Evolutionary conservation across 2,797 vertebrate species (phyloP).

Genomic region (Danio aesculapii): DNA sequence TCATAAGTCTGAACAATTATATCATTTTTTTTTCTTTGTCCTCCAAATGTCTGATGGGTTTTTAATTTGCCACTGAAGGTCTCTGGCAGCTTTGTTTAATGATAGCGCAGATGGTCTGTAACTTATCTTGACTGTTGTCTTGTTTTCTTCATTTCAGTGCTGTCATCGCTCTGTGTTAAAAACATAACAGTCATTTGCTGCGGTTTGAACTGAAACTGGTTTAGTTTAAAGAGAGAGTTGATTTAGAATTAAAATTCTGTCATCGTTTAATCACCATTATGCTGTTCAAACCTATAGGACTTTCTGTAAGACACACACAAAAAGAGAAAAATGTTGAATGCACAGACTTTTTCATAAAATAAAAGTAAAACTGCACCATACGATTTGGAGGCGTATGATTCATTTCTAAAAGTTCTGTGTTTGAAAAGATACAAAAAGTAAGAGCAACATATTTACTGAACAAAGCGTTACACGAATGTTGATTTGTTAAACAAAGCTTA

Average conservation of each 20-base stretch:
- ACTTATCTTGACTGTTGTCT: slow-evolving; percentile 11
- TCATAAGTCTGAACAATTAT: slow-evolving; percentile 28
- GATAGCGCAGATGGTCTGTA: slow-evolving; percentile 28
- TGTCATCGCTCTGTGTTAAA: background rate
- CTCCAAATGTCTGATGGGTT: slow-evolving; percentile 22
- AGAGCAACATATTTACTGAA: too few species aligned
- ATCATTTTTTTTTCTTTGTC: slow-evolving; percentile 35
- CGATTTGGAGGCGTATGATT: too few species aligned
- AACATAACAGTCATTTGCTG: background rate
- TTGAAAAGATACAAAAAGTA: too few species aligned
- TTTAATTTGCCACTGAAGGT: slow-evolving; percentile 23
- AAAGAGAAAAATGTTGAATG: background rate
- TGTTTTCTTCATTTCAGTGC: slow-evolving; percentile 14
- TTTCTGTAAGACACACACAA: background rate
- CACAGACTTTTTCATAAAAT: background rate
- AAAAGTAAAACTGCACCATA: background rate
- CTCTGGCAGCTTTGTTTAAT: slow-evolving; percentile 36
- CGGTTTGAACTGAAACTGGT: background rate
- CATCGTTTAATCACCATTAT: background rate
- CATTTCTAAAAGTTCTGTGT: too few species aligned
- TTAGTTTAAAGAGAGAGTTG: background rate
- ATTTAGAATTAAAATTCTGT: background rate
- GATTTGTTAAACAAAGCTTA: too few species aligned
- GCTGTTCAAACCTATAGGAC: background rate
- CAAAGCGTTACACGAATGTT: too few species aligned